Evolutionary conservation across 2,888 invertebrate genomes (phyloP), one percentile per base, ranked within the genome.

Genomic region (Drosophila kambysellisi): DNA sequence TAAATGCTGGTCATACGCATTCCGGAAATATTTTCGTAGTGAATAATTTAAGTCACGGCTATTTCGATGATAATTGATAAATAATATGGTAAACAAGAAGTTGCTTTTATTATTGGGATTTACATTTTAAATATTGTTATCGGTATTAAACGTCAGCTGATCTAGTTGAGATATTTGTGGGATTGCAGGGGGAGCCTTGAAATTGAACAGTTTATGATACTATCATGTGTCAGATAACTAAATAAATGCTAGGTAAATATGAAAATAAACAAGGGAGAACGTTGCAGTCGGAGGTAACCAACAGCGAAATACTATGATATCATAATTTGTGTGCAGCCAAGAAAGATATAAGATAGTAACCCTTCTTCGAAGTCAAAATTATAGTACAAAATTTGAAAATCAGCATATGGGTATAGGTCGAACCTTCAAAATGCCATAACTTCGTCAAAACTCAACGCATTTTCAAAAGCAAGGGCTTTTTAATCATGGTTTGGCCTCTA

Each of bases 11-110:
- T 35, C 62, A 67, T 52, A 63, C 54, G 66, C 79, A 81, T 81
- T 76, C 73, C 63, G 61, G 43, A 75, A 75, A 81, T 81, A 63
- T 50, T 73, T 79, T 58, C 7, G 48, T 15, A 41, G 20, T 81
- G 78, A 54, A 54, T 70, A 46, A 68, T 67, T 74, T 59, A 77
- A 80, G 81, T 71, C 78, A 71, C 37, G 66, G 68, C 30, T 70
- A 54, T 71, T 54, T 64, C 51, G 62, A 62, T 65, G 59, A 46
- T 46, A 57, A 41, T 52, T 58, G 81, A 65, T 81, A 78, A 75
- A 58, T 68, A 53, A 29, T 58, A 60, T 60, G 53, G 71, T 60
- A 74, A 83, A 84, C 69, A 72, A 50, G 39, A 39, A 59, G 57
- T 72, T 81, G 65, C 25, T 62, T 33, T 20, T 25, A 15, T 20